A percentile compares a stretch with the other conserved stretches of the same genome.
phyloP scores from a whole-genome alignment of 2,888 invertebrate species.

The Dolomedes plantarius region DNA sequence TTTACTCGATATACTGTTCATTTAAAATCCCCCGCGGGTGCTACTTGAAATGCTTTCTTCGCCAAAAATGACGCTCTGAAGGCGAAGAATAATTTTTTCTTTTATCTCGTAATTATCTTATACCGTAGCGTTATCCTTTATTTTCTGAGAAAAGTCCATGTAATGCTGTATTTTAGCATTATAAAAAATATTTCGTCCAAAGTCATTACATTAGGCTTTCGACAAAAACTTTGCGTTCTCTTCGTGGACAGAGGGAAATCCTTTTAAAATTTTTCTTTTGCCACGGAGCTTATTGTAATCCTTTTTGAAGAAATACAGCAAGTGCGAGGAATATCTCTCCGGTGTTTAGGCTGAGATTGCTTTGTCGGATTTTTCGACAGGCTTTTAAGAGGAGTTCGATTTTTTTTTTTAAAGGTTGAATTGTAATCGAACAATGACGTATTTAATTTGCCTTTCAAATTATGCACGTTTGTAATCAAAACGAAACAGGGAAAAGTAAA shows the following conservation, averaged over 20 bases:
- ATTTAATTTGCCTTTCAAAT: no score
- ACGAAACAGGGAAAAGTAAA: no score
- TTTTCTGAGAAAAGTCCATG: neutral
- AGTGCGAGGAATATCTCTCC: neutral
- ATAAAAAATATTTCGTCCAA: neutral
- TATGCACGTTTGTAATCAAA: no score
- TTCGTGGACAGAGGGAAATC: constrained; percentile 11
- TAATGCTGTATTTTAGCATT: neutral
- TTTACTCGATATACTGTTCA: neutral
- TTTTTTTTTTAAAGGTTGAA: no score
- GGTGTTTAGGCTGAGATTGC: neutral
- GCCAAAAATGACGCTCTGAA: neutral
- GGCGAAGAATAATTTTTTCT: neutral
- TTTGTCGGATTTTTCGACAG: neutral
- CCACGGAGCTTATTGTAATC: constrained; percentile 40
- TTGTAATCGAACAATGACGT: no score
- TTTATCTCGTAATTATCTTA: constrained; percentile 31
- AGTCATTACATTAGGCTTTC: constrained; percentile 28
- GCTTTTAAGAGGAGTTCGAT: no score
- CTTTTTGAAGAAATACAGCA: neutral
- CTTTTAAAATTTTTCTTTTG: constrained; percentile 25
- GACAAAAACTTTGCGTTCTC: constrained; percentile 16
- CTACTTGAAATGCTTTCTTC: neutral
- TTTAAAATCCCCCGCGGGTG: constrained; percentile 27
- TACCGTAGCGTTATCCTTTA: neutral